Base-by-base conservation (phyloP, 2,113 vertebrate genomes). In the Callaeas wilsoni region DNA sequence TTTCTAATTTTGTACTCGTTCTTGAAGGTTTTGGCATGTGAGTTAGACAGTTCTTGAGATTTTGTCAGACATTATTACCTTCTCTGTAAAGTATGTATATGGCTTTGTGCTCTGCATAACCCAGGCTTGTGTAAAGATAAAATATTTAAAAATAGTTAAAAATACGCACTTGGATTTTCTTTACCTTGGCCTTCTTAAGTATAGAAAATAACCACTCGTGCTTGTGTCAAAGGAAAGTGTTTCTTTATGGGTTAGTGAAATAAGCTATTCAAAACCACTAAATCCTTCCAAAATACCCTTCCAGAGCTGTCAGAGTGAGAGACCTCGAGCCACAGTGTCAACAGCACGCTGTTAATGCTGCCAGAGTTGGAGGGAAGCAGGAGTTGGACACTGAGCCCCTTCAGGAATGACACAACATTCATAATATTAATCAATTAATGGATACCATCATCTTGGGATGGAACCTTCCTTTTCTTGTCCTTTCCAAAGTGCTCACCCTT, bases 161-260 rank as follows among this genome's bases (percentile, higher is more conserved):
- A 95, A 86, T 56, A 84, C 21, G 5, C 94, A 74, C 44, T 74
- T 55, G 47, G 14, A 25, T 93, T 97, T 96, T 96, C 95, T 97
- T 96, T 96, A 96, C 90, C 52, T 96, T 96, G 93, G 92, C 92
- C 47, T 46, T 71, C 82, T 90, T 57, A 86, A 70, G 73, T 52
- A 64, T 9, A 88, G 68, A 96, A 96, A 84, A 91, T 70, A 88
- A 88, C 50, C 29, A 25, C 75, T 90, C 0, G 0, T 74, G 52
- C 75, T 84, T 67, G 68, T 59, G 68, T 86, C 7, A 8, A 90
- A 86, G 90, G 92, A 80, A 94, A 95, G 89, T 59, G 82, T 90
- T 96, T 91, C 82, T 91, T 73, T 73, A 83, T 42, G 73, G 39
- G 46, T 90, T 95, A 84, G 90, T 93, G 90, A 96, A 97, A 91